Percentiles rank a stretch among this genome's conserved stretches.
These are phyloP conservation scores for Alligator sinensis DNA, from an alignment of 2,113 vertebrate species.

Conservation along the genomic window DNA sequence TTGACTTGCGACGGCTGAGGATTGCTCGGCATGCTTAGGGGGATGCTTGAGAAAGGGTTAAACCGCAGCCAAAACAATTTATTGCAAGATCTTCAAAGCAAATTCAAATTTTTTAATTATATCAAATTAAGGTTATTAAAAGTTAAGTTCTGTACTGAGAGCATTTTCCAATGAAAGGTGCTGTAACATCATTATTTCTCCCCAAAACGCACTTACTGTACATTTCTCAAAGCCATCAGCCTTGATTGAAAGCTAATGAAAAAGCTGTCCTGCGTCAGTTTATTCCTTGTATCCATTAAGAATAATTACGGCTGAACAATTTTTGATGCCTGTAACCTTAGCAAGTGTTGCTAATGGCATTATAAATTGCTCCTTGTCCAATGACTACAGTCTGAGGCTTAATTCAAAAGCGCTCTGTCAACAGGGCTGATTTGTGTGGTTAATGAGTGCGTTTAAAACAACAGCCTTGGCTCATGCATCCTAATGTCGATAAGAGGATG, in stretches of 20 bases:
- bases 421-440: slow-evolving; percentile 99
- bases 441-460: slow-evolving; percentile 99
- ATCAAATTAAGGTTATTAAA: slow-evolving; percentile 86
- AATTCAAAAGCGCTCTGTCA: slow-evolving; percentile 99
- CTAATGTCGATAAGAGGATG: slow-evolving; percentile 97
- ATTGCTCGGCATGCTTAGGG: background rate
- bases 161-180: slow-evolving; percentile 85
- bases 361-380: slow-evolving; percentile 99
- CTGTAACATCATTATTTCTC: slow-evolving; percentile 94
- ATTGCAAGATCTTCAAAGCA: slow-evolving; percentile 79
- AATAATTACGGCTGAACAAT: slow-evolving; percentile 99
- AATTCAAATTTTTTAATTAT: slow-evolving; percentile 85
- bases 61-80: slow-evolving; percentile 75
- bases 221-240: slow-evolving; percentile 94
- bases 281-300: slow-evolving; percentile 99
- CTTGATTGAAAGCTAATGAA: slow-evolving; percentile 99
- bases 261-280: slow-evolving; percentile 99
- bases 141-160: slow-evolving; percentile 85
- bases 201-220: slow-evolving; percentile 90
- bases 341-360: slow-evolving; percentile 99
- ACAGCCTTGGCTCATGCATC: slow-evolving; percentile 98
- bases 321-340: slow-evolving; percentile 99
- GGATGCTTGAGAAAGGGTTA: slow-evolving; percentile 75
- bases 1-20: background rate
- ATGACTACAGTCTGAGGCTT: slow-evolving; percentile 96